Conservation (phyloP, 2,797 vertebrate genomes). For the Carduelis carduelis region DNA sequence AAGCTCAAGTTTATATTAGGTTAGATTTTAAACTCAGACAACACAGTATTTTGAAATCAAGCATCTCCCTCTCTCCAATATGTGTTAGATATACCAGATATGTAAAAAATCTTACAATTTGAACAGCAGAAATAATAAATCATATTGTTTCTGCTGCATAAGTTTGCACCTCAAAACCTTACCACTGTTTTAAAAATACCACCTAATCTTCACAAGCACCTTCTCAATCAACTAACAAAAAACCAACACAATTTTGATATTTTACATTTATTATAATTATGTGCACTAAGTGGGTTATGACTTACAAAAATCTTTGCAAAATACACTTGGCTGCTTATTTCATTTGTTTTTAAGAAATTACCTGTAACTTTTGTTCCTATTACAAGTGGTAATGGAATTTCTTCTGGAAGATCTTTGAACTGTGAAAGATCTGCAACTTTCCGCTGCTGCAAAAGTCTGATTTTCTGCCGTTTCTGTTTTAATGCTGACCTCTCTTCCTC, state of each 20-base stretch:
- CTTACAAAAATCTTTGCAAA: neutral
- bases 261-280: neutral
- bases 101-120: neutral
- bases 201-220: neutral
- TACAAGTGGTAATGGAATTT: constrained; percentile 94
- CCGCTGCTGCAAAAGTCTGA: constrained; percentile 92
- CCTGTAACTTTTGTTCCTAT: constrained; percentile 99
- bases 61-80: neutral
- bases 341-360: constrained; percentile 42
- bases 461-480: constrained; percentile 95
- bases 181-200: neutral
- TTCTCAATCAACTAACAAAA: neutral
- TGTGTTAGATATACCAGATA: neutral
- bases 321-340: neutral
- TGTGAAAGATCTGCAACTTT: constrained; percentile 93
- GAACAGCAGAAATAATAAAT: neutral
- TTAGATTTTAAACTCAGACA: neutral
- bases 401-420: constrained; percentile 98
- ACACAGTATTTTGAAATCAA: neutral
- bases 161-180: neutral
- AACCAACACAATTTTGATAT: rapidly evolving
- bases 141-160: neutral
- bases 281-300: neutral
- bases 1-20: neutral
- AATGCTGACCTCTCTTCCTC: constrained; percentile 92